Base-by-base conservation (phyloP, 2,797 vertebrate genomes). In the Echeneis naucrates region DNA sequence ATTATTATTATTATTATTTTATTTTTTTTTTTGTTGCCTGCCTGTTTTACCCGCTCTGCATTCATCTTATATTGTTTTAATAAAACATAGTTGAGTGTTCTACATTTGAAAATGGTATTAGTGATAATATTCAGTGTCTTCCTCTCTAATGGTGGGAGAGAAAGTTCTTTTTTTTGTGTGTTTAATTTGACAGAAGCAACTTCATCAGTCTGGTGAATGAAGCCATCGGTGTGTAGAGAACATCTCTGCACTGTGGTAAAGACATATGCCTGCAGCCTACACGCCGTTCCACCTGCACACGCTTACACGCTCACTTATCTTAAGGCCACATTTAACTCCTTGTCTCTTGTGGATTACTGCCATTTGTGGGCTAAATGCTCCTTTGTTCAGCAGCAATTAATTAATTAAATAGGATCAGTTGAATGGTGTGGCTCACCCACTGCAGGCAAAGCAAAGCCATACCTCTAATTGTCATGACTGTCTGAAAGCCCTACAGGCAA, bases 381-480 rank as follows among this genome's bases (percentile, higher is more conserved):
- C 45, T 84, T 83, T 87, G 67, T 83, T 88, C 67, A 54, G 74
- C 35, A 17, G 37, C 70, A 83, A 79, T 81, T 85, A 70, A 75
- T 86, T 68, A 78, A 78, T 71, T 45, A 74, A 82, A 68, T 66
- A 12, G 48, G 72, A 87, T 85, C 78, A 69, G 72, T 75, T 61
- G 70, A 82, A 72, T 57, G 66, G 65, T 79, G 66, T 0, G 10
- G 24, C 24, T 69, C 30, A 30, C 24, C 45, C 32, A 30, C 21
- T 54, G 61, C 72, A 47, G 68, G 69, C 40, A 40, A 67, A 70
- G 58, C 61, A 26, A 78, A 73, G 26, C 38, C 45, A 62, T 30
- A 57, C 67, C 66, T 72, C 24, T 55, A 56, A 71, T 56, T 74
- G 59, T 73, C 61, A 68, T 3, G 1, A 67, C 32, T 12, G 52